Conservation (phyloP, 2,113 vertebrate genomes). For the Seriola dumerili region DNA sequence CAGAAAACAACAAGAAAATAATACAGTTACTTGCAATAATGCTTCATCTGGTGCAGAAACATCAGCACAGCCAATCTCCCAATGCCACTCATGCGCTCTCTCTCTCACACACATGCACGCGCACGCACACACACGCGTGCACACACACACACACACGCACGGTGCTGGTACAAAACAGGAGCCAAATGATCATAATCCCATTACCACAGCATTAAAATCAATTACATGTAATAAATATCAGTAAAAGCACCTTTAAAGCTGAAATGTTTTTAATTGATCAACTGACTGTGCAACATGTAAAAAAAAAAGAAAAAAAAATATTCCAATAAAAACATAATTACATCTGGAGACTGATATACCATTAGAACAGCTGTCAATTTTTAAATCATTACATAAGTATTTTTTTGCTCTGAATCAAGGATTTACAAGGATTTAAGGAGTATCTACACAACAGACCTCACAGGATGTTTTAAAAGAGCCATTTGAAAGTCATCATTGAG, state of each 20-base stretch:
- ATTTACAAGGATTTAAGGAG: slow-evolving; percentile 2
- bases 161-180: slow-evolving; percentile 52
- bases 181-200: slow-evolving; percentile 66
- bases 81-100: slow-evolving; percentile 10
- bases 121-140: not conserved
- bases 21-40: slow-evolving; percentile 72
- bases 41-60: slow-evolving; percentile 63
- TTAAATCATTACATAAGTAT: slow-evolving; percentile 43
- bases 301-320: slow-evolving; percentile 51
- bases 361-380: slow-evolving; percentile 48
- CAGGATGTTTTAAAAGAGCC: slow-evolving; percentile 17
- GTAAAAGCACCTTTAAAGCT: slow-evolving; percentile 82
- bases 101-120: not conserved
- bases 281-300: slow-evolving; percentile 71
- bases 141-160: slow-evolving; percentile 9
- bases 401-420: slow-evolving; percentile 52
- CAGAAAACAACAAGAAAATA: slow-evolving; percentile 46
- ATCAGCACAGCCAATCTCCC: slow-evolving; percentile 40
- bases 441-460: slow-evolving; percentile 60
- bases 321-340: slow-evolving; percentile 59
- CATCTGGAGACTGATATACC: slow-evolving; percentile 54
- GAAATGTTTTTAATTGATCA: slow-evolving; percentile 79
- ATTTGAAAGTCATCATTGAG: slow-evolving; percentile 43
- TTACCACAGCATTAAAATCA: slow-evolving; percentile 74
- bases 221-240: slow-evolving; percentile 83